Conservation (phyloP, 2,888 invertebrate species). For the Drosophila anomalata region DNA sequence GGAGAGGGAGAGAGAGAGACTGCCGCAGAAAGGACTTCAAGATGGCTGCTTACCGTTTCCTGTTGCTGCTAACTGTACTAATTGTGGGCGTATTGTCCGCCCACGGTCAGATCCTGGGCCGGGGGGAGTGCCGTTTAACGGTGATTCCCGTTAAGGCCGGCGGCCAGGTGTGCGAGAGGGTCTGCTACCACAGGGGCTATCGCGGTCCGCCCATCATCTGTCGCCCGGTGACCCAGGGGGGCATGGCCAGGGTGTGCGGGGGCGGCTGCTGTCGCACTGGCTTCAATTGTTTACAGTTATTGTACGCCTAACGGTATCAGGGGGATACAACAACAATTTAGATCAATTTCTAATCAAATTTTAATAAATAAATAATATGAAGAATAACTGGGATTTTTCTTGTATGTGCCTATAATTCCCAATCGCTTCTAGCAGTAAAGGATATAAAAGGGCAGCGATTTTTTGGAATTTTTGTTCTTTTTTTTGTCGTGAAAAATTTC, state of each 20-base stretch:
- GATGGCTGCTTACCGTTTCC: slow-evolving; percentile 1
- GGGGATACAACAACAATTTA: neutral
- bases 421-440: no score
- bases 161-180: slow-evolving; percentile 28
- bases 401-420: no score
- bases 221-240: slow-evolving; percentile 10
- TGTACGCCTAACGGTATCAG: slow-evolving; percentile 1
- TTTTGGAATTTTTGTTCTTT: no score
- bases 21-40: neutral
- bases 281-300: slow-evolving; percentile 22
- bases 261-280: slow-evolving; percentile 26
- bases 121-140: slow-evolving; percentile 20
- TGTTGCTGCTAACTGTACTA: neutral
- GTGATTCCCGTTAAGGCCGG: slow-evolving; percentile 12
- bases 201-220: slow-evolving; percentile 25
- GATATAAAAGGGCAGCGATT: no score
- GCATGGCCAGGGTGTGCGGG: slow-evolving; percentile 14
- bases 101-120: slow-evolving; percentile 18
- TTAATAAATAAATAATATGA: neutral
- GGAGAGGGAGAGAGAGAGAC: neutral
- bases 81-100: neutral
- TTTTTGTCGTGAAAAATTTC: no score
- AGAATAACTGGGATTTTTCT: neutral
- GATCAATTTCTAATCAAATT: neutral
- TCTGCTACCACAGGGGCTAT: slow-evolving; percentile 17